Conservation (phyloP, 1,140 invertebrate genomes). For the Trichonephila inaurata region DNA sequence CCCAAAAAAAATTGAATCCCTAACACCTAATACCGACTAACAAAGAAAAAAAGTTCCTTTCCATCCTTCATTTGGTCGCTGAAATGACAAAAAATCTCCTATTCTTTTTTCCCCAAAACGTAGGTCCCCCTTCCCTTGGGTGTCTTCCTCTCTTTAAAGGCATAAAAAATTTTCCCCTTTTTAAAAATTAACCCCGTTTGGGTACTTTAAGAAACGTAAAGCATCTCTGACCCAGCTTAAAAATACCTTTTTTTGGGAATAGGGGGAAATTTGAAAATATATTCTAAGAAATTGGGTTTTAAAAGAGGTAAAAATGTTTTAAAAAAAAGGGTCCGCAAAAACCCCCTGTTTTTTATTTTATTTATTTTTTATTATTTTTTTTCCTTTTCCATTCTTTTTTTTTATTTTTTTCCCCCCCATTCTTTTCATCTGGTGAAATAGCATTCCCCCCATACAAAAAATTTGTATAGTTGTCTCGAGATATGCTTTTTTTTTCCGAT, state of each 20-base stretch:
- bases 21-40: conserved; percentile 16
- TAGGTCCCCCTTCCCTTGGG: background rate
- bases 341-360: background rate
- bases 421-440: conserved; percentile 1
- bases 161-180: conserved; percentile 38
- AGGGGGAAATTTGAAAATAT: conserved; percentile 7
- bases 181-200: conserved; percentile 14
- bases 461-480: conserved; percentile 23
- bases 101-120: conserved; percentile 28
- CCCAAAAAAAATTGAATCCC: conserved; percentile 15
- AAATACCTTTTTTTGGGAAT: conserved; percentile 44
- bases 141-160: background rate
- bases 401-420: background rate
- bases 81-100: conserved; percentile 43
- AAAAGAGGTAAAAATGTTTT: conserved; percentile 32
- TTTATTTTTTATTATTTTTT: background rate
- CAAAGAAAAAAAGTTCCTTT: background rate
- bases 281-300: conserved; percentile 32
- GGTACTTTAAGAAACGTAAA: background rate
- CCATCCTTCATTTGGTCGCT: conserved; percentile 32
- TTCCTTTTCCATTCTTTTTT: background rate
- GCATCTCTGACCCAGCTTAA: conserved; percentile 25
- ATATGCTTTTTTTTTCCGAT: background rate
- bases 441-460: background rate
- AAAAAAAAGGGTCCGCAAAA: background rate